A percentile compares a stretch with the other conserved stretches of the same genome.
Conservation (phyloP, 2,888 invertebrate genomes). For the Geophilus truncorum region DNA sequence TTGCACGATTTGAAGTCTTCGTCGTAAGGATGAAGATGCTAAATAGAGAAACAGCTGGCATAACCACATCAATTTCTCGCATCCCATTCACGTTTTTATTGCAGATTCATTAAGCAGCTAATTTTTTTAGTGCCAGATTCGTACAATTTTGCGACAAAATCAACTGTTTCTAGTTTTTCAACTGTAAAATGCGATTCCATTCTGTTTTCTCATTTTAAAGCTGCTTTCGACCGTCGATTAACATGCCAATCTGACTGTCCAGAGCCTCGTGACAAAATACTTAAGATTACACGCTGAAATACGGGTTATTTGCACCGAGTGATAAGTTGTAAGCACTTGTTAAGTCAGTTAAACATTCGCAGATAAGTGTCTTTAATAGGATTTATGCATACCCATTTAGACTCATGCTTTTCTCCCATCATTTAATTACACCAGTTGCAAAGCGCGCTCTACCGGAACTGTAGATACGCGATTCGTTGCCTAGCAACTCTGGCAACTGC, state of each 20-base stretch:
- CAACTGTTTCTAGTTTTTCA: no score
- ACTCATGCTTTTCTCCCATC: background rate
- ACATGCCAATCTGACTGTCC: no score
- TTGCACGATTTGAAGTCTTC: background rate
- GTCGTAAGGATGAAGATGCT: background rate
- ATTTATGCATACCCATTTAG: slow-evolving; percentile 18
- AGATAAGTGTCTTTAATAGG: slow-evolving; percentile 24
- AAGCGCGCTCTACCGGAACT: slow-evolving; percentile 17
- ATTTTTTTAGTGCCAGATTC: background rate
- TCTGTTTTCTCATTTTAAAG: no score
- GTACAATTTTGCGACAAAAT: no score
- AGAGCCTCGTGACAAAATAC: background rate
- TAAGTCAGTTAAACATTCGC: background rate
- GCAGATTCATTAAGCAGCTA: background rate
- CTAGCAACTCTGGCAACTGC: background rate
- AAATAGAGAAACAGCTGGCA: slow-evolving; percentile 25
- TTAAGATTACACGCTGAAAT: background rate
- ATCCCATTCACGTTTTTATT: no score
- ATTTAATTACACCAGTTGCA: slow-evolving; percentile 11
- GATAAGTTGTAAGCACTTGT: slow-evolving; percentile 11
- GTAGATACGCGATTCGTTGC: slow-evolving; percentile 1
- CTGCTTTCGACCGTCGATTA: no score
- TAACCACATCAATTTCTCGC: slow-evolving; percentile 1
- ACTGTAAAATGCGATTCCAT: no score
- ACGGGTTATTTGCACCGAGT: background rate